phyloP scores from a whole-genome alignment of 2,113 vertebrate genomes.

The Corythaeola cristata region DNA sequence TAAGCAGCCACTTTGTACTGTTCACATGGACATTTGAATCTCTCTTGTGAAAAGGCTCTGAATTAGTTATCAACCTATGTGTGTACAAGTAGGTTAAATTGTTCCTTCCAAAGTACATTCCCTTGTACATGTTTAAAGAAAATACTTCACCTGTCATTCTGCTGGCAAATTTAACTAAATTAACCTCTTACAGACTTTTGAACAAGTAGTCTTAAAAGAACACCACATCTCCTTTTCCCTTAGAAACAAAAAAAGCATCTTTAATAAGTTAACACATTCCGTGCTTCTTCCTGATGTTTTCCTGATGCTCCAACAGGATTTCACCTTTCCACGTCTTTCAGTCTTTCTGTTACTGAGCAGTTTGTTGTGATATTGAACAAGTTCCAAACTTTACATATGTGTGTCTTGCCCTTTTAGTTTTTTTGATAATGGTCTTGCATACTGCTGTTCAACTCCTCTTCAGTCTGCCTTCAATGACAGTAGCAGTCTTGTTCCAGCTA shows the following conservation, averaged over 20 bases:
- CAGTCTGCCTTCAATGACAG: not conserved
- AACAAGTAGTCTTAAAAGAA: not conserved
- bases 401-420: not conserved
- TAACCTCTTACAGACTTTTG: not conserved
- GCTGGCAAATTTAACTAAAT: not conserved
- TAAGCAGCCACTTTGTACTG: not conserved
- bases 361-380: not conserved
- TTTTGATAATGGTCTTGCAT: not conserved
- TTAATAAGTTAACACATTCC: not conserved
- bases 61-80: not conserved
- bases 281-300: not conserved
- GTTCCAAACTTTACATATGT: accelerated
- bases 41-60: not conserved
- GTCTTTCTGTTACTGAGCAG: not conserved
- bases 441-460: not conserved
- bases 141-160: not conserved
- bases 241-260: not conserved
- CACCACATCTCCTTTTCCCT: not conserved
- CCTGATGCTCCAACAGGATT: not conserved
- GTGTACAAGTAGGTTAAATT: not conserved
- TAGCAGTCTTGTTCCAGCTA: not conserved
- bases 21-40: not conserved
- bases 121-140: not conserved
- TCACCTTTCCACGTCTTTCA: not conserved
- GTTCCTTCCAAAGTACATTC: not conserved